Evolutionary conservation across 1,140 invertebrate genomes (phyloP).

Genomic region (Agrypnia vestita): DNA sequence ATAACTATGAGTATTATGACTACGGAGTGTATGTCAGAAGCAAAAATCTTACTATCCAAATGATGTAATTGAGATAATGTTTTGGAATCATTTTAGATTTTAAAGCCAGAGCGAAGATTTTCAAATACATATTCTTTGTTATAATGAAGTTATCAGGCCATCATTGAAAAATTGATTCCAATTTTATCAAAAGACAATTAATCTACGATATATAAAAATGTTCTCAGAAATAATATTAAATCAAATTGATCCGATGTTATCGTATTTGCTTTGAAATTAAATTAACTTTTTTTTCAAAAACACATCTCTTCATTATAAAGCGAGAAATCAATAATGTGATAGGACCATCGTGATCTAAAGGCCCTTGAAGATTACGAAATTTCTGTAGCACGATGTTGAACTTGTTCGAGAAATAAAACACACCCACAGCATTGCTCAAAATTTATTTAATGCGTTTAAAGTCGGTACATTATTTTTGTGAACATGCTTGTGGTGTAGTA

Average conservation of each 20-base stretch:
- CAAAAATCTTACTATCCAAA: too few species aligned
- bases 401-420: conserved; percentile 24
- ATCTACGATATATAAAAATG: neutral
- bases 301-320: conserved; percentile 31
- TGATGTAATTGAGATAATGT: too few species aligned
- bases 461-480: neutral
- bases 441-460: conserved; percentile 9
- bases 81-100: too few species aligned
- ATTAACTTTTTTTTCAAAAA: too few species aligned
- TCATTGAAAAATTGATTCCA: too few species aligned
- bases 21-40: too few species aligned
- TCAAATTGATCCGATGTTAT: neutral
- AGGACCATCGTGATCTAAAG: conserved; percentile 16
- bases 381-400: conserved; percentile 20
- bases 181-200: too few species aligned
- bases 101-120: too few species aligned
- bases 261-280: too few species aligned
- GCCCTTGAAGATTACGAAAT: conserved; percentile 40
- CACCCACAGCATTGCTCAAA: conserved; percentile 16
- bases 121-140: too few species aligned
- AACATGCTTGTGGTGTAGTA: neutral
- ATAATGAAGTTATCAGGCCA: too few species aligned
- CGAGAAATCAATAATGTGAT: conserved; percentile 6
- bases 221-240: conserved; percentile 19
- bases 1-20: too few species aligned